Conservation (phyloP, 2,113 vertebrate genomes). For the Sardina pilchardus region DNA sequence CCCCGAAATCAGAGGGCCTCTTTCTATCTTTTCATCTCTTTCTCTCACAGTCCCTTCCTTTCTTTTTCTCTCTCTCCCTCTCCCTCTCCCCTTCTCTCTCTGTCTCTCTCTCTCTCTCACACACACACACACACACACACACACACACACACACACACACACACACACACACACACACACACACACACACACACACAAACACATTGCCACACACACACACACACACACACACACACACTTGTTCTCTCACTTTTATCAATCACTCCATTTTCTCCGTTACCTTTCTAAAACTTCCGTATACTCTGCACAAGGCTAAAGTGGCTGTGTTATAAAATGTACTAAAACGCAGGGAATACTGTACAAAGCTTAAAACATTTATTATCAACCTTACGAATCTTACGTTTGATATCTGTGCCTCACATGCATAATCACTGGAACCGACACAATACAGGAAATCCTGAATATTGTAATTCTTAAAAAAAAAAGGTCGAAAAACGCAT, state of each 20-base stretch:
- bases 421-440: too few species aligned
- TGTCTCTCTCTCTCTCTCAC: neutral
- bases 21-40: conserved; percentile 41
- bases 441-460: too few species aligned
- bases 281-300: too few species aligned
- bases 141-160: too few species aligned
- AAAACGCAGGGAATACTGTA: too few species aligned
- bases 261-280: neutral
- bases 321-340: too few species aligned
- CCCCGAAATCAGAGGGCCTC: conserved; percentile 64
- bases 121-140: neutral
- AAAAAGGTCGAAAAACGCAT: too few species aligned
- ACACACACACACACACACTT: neutral
- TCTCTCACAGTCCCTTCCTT: neutral
- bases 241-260: neutral
- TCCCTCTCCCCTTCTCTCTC: neutral
- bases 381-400: too few species aligned
- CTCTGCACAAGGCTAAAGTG: too few species aligned
- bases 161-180: neutral
- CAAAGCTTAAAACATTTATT: too few species aligned
- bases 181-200: neutral
- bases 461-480: too few species aligned
- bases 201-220: neutral
- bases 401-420: too few species aligned
- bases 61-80: neutral